These are phyloP conservation scores for Coregonus ussuriensis DNA, from an alignment of 2,797 vertebrate species.

Conservation along the genomic window DNA sequence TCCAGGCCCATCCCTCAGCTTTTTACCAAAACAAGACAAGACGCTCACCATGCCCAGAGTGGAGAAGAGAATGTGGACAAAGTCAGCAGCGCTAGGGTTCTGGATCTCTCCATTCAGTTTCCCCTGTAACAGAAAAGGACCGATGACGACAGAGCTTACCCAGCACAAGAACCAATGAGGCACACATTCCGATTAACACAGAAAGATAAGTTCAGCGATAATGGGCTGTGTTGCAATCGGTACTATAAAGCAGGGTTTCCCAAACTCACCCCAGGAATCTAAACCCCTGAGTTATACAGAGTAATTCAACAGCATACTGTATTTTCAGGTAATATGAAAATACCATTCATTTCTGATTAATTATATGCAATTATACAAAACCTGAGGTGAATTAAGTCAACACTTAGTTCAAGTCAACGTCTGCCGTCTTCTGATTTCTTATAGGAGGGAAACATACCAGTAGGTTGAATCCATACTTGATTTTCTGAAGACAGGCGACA, in stretches of 20 bases:
- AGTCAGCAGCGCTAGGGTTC: conserved; percentile 60
- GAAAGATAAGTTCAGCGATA: background rate
- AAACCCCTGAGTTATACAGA: too few species aligned
- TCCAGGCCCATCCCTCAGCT: too few species aligned
- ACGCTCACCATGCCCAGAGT: conserved; percentile 71
- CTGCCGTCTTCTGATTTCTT: too few species aligned
- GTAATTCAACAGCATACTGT: too few species aligned
- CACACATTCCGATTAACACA: conserved; percentile 3
- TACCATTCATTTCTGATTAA: too few species aligned
- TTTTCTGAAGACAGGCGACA: conserved; percentile 71
- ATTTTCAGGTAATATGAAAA: too few species aligned
- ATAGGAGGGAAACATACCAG: conserved; percentile 62
- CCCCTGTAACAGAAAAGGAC: conserved; percentile 59
- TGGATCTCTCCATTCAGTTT: conserved; percentile 61
- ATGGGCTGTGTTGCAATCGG: background rate
- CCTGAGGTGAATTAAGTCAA: background rate
- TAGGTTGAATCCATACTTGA: conserved; percentile 81
- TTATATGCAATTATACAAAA: background rate
- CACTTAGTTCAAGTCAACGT: background rate
- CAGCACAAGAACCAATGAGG: background rate
- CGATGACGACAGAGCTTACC: background rate
- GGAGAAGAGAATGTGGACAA: conserved; percentile 74
- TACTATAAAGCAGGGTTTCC: background rate
- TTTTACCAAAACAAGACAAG: too few species aligned
- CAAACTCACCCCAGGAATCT: background rate